Evolutionary conservation across 1,140 invertebrate genomes (phyloP).

Genomic region (Eciton burchellii): DNA sequence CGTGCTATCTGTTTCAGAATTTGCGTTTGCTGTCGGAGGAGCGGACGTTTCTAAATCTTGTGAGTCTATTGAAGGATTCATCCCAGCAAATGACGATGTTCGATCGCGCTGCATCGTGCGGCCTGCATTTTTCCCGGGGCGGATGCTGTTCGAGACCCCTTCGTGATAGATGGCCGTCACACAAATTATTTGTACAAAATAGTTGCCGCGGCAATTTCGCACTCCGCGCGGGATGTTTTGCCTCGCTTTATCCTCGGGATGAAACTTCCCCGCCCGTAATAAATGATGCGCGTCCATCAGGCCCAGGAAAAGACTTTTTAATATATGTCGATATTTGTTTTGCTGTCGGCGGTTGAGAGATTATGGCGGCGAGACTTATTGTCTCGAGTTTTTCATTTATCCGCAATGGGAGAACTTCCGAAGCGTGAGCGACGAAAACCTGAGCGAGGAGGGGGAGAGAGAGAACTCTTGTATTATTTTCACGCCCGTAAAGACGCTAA

Average conservation of each 20-base stretch:
- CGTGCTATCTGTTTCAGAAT: too few species aligned
- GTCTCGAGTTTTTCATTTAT: conserved; percentile 6
- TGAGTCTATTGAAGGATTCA: conserved; percentile 1
- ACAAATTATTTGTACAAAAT: conserved; percentile 50
- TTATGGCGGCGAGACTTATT: conserved; percentile 28
- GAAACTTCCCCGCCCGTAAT: conserved; percentile 42
- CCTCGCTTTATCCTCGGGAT: conserved; percentile 14
- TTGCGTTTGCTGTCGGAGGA: not conserved
- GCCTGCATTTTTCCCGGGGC: not conserved
- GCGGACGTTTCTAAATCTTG: not conserved
- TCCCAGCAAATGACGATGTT: not conserved
- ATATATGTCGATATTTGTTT: conserved; percentile 57
- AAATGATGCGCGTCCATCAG: conserved; percentile 47
- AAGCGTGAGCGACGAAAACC: not conserved
- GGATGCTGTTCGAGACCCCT: conserved; percentile 26
- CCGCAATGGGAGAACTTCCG: conserved; percentile 12
- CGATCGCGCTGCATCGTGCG: not conserved
- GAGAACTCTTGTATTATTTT: not conserved
- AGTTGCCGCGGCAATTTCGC: conserved; percentile 10
- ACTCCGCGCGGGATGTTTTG: conserved; percentile 27
- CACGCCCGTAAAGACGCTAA: not conserved
- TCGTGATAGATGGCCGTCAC: conserved; percentile 31
- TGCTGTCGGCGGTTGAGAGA: conserved; percentile 31
- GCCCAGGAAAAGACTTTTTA: conserved; percentile 44
- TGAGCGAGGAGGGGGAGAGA: too few species aligned